These are phyloP conservation scores for Ruditapes philippinarum DNA, from an alignment of 1,140 invertebrate genomes.

Conservation along the genomic window DNA sequence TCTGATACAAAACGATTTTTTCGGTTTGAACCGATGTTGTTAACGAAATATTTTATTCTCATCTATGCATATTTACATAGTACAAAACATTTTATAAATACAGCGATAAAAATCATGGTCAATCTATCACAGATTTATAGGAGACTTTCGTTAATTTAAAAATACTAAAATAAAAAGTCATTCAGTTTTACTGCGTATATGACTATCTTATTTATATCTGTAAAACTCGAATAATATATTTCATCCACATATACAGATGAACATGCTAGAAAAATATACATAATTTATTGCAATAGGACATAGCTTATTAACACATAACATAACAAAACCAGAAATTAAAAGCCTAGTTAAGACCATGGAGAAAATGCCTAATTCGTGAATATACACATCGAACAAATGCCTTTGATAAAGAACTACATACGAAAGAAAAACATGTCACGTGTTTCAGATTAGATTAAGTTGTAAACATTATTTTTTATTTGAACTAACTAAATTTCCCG, in stretches of 20 bases:
- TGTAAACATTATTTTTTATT: too few species aligned
- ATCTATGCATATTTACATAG: background rate
- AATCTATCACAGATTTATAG: conserved; percentile 4
- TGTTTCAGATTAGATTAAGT: too few species aligned
- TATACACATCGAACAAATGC: too few species aligned
- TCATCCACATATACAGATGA: background rate
- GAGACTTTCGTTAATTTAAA: background rate
- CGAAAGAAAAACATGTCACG: too few species aligned
- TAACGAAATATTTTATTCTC: too few species aligned
- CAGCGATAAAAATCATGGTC: background rate
- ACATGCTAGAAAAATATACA: background rate
- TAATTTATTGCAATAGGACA: background rate
- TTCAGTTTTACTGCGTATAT: background rate
- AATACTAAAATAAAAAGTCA: background rate
- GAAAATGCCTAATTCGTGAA: too few species aligned
- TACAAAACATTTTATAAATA: background rate
- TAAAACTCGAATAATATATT: background rate
- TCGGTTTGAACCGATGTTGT: too few species aligned
- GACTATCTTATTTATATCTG: background rate
- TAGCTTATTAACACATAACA: background rate
- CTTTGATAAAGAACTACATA: too few species aligned
- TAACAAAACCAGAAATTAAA: too few species aligned
- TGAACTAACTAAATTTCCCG: too few species aligned
- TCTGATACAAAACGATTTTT: too few species aligned
- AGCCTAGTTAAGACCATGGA: too few species aligned